Evolutionary conservation across 2,797 vertebrate species (phyloP).

Genomic region (Diplodus puntazzo): DNA sequence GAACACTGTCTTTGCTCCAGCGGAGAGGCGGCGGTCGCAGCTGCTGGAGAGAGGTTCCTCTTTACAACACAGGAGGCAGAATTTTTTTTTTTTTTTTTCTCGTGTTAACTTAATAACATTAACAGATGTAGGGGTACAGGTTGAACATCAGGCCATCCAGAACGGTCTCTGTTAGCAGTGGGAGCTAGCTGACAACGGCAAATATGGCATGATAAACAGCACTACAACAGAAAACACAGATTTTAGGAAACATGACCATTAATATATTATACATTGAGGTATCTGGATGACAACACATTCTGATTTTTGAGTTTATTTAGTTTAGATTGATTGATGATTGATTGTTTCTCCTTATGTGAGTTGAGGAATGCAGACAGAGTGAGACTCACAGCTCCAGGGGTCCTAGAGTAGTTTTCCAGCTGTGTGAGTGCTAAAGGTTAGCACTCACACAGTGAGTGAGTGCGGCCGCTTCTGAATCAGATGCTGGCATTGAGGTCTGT

Average conservation of each 20-base stretch:
- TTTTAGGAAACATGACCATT: background rate
- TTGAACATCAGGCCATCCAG: background rate
- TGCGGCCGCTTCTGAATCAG: too few relatives aligned
- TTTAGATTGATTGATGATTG: too few relatives aligned
- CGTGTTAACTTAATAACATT: background rate
- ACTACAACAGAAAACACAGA: background rate
- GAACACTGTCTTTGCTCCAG: background rate
- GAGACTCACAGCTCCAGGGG: too few relatives aligned
- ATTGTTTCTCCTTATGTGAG: too few relatives aligned
- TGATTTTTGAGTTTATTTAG: too few relatives aligned
- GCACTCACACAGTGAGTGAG: too few relatives aligned
- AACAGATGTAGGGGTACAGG: conserved; percentile 14
- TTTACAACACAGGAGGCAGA: background rate
- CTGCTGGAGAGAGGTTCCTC: background rate
- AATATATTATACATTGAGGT: background rate
- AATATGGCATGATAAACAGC: background rate
- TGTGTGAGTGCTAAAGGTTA: too few relatives aligned
- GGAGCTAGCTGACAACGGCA: background rate
- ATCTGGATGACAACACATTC: too few relatives aligned
- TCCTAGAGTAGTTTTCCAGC: too few relatives aligned
- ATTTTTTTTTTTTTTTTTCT: background rate
- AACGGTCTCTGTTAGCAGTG: background rate
- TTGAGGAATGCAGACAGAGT: too few relatives aligned
- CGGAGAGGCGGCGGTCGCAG: background rate
- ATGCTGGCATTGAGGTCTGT: too few relatives aligned